Base-by-base conservation (phyloP, 2,113 vertebrate genomes). In the Heterotilapia buettikoferi region DNA sequence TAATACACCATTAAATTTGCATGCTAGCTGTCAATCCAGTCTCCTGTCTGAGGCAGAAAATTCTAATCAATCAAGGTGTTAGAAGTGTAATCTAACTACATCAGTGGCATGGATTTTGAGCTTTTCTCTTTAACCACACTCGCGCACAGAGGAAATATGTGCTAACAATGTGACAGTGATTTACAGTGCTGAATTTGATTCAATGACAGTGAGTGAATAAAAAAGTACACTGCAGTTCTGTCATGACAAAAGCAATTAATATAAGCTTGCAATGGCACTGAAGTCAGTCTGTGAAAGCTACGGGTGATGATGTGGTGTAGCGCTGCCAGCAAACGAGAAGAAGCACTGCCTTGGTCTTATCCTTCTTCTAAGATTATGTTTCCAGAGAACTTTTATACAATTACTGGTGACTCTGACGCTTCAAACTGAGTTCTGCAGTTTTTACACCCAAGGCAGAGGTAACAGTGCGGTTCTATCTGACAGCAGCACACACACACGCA, bases 231-330 rank as follows among this genome's bases (percentile, higher is more conserved):
- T 12, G 43, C 80, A 87, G 66, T 87, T 92, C 89, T 68, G 87
- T 88, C 61, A 54, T 93, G 94, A 95, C 91, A 92, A 83, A 61
- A 91, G 84, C 92, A 92, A 94, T 94, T 91, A 91, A 88, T 92
- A 87, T 73, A 19, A 92, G 38, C 26, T 84, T 9, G 82, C 56
- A 18, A 85, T 86, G 81, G 86, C 68, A 38, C 82, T 68, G 54
- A 63, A 83, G 87, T 71, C 78, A 45, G 87, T 56, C 52, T 78
- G 88, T 57, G 50, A 19, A 53, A 63, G 87, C 76, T 33, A 12
- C 24, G 13, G 84, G 76, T 26, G 52, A 85, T 61, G 78, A 87
- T 84, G 84, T 56, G 71, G 31, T 71, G 68, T 21, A 68, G 71
- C 8, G 31, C 87, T 90, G 91, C 78, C 81, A 24, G 82, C 83